phyloP scores from a whole-genome alignment of 1,140 invertebrate species.

The Cecropterus lyciades region DNA sequence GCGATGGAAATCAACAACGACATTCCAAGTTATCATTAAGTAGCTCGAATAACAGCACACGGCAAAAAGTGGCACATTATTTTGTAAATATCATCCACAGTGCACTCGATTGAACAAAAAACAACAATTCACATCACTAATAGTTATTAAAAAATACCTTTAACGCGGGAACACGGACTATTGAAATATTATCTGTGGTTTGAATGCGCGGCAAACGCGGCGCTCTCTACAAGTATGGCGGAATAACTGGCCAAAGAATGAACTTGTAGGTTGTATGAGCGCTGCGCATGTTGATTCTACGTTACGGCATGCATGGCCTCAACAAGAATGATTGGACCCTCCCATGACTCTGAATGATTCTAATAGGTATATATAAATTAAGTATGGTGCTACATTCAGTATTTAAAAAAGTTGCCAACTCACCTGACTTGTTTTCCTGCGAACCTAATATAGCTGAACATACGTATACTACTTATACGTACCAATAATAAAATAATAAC shows the following conservation, averaged over 20 bases:
- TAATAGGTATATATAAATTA: not conserved
- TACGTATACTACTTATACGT: too few species aligned
- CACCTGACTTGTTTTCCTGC: not conserved
- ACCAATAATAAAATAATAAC: too few species aligned
- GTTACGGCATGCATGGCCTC: slow-evolving; percentile 18
- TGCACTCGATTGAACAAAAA: slow-evolving; percentile 8
- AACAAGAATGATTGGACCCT: slow-evolving; percentile 12
- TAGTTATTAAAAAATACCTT: slow-evolving; percentile 47
- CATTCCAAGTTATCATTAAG: slow-evolving; percentile 27
- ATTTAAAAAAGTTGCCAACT: not conserved
- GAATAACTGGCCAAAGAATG: slow-evolving; percentile 51
- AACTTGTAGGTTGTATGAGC: slow-evolving; percentile 16
- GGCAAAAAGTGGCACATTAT: slow-evolving; percentile 4
- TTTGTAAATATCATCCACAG: slow-evolving; percentile 1
- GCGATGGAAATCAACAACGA: slow-evolving; percentile 17
- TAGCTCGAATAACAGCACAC: slow-evolving; percentile 30
- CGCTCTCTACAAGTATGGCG: slow-evolving; percentile 47
- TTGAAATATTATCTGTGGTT: slow-evolving; percentile 51
- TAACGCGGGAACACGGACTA: slow-evolving; percentile 55
- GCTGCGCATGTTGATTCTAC: slow-evolving; percentile 16
- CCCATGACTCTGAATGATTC: slow-evolving; percentile 23
- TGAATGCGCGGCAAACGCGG: slow-evolving; percentile 59
- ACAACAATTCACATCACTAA: slow-evolving; percentile 21
- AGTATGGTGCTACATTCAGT: not conserved
- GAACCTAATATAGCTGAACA: too few species aligned